Conservation (phyloP, 2,113 vertebrate species). For the Spea multiplicata region DNA sequence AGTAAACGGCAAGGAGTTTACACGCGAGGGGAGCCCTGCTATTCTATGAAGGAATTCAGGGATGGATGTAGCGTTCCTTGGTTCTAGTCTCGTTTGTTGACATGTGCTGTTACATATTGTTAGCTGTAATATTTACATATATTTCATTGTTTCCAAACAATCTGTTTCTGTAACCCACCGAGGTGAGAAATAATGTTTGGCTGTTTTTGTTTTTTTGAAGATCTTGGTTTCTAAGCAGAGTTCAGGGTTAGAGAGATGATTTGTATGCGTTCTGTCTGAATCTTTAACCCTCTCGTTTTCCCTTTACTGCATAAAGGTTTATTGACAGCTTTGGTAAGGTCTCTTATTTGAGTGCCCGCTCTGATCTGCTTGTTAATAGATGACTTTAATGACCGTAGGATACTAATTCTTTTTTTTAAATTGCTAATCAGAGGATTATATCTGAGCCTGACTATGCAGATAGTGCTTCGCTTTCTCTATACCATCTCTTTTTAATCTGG, state of each 20-base stretch:
- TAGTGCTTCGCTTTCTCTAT: background rate
- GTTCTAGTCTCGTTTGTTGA: no score
- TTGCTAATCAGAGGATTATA: constrained; percentile 41
- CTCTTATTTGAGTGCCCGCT: constrained; percentile 57
- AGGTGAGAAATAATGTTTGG: no score
- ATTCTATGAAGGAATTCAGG: background rate
- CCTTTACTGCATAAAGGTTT: constrained; percentile 14
- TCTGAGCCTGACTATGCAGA: constrained; percentile 10
- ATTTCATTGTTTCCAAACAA: no score
- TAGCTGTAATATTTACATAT: no score
- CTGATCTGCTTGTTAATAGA: constrained; percentile 45
- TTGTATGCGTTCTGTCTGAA: no score
- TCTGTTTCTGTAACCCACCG: no score
- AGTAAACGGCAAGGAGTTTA: constrained; percentile 1
- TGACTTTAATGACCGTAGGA: constrained; percentile 48
- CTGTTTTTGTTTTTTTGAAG: no score
- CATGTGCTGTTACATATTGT: no score
- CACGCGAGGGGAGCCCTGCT: background rate
- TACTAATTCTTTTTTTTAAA: constrained; percentile 50
- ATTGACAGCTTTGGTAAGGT: constrained; percentile 58
- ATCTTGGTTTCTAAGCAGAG: no score
- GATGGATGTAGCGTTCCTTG: no score
- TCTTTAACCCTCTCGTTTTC: no score
- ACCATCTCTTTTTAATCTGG: constrained; percentile 16
- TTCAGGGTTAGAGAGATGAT: no score